Base-by-base conservation (phyloP, 2,797 vertebrate species). In the Carapus acus region DNA sequence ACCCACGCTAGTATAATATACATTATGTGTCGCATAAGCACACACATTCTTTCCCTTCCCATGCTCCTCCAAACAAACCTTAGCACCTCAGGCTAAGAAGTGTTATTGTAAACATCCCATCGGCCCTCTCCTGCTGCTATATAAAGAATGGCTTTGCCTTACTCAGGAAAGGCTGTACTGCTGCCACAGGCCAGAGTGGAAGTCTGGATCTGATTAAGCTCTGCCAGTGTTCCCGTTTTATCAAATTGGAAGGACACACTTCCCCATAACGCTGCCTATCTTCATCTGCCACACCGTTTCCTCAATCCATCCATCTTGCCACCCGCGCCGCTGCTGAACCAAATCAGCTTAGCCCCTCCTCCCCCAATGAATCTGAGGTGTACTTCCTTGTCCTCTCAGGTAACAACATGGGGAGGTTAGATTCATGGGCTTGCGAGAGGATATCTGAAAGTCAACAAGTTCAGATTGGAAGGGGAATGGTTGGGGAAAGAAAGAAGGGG, bases 41-140 rank as follows among this genome's bases (percentile, higher is more conserved):
- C 44, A 38, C 8, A 46, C 19, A 23, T 47, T 43, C 54, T 41
- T 3, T 17, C 53, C 49, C 49, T 49, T 59, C 50, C 39, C 21
- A 47, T 54, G 37, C 54, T 55, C 50, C n/a, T 45, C 20, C n/a
- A 64, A 67, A 72, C 67, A 65, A 58, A 57, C 72, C 72, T 37
- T 19, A 56, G 50, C 66, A 70, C 77, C 80, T 71, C 54, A 48
- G 79, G 80, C 69, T 56, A 46, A 53, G 54, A 72, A 59, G 73
- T 73, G 73, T 76, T 80, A 80, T 78, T 82, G 79, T 74, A 75
- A 76, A 81, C 76, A 74, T 73, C 62, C 62, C 75, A 64, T 65
- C 41, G 69, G 63, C 62, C 41, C 54, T 73, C 58, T 71, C 63
- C 54, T 68, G 75, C 71, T 42, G 57, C 58, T 80, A 69, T 58